Base-by-base conservation (phyloP, 37 sponge, comb jelly and placozoan species). In the Ephydatia muelleri region DNA sequence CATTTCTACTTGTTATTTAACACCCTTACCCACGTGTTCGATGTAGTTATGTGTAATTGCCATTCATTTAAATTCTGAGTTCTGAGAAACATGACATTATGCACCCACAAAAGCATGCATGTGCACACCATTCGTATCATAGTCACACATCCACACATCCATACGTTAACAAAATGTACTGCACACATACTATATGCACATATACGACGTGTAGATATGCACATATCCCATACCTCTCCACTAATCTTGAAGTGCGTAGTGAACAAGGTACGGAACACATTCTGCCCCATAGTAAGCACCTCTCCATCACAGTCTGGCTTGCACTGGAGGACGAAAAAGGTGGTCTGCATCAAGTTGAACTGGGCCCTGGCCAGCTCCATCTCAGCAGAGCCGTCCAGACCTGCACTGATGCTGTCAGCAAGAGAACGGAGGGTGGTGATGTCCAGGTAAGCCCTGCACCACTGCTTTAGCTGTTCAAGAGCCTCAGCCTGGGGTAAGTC, bases 361-460 rank as follows among this genome's bases (percentile, higher is more conserved):
- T 85, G 81, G 8, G 90, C 86, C 76, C 82, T 77, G 2, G 73
- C 83, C 33, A 38, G 32, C 30, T 30, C 75, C 75, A 75, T 75
- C 19, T 36, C 36, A 36, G 75, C 33, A 35, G 77, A 77, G 76
- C 70, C 48, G 47, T 75, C 70, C 81, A 49, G 35, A 76, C 68
- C 9, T 65, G 88, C 81, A 87, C 74, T 39, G 75, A 87, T 71
- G 29, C 14, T 71, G 29, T 71, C 32, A 26, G 30, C 26, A 37
- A 36, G 76, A 5, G 76, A 38, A 25, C 40, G 76, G 76, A 38
- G 76, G 21, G 76, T 82, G 40, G 82, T 70, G 37, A 89, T 73
- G 66, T 80, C 84, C 30, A 79, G 76, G 82, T 93, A 93, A 28
- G 79, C 86, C 29, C 73, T 77, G 70, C 68, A 81, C 93, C 93